Percentiles rank a stretch among this genome's conserved stretches.
These are phyloP conservation scores for Antheraea assamensis DNA, from an alignment of 2,888 invertebrate genomes.

Conservation along the genomic window DNA sequence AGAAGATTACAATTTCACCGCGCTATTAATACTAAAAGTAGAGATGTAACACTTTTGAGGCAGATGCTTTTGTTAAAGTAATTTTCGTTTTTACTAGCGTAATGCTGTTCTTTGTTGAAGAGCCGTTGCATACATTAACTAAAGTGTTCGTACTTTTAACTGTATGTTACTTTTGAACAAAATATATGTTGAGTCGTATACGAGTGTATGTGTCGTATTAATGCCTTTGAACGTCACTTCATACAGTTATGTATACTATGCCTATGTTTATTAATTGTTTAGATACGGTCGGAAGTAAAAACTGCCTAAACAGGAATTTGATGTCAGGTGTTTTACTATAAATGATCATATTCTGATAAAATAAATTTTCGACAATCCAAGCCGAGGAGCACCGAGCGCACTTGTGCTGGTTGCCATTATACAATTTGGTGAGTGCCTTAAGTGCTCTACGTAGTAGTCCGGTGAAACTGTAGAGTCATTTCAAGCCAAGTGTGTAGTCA, in stretches of 20 bases:
- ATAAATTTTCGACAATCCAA: too few relatives aligned
- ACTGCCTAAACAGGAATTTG: background rate
- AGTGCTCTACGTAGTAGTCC: too few relatives aligned
- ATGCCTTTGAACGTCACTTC: background rate
- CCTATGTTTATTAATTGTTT: background rate
- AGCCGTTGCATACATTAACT: background rate
- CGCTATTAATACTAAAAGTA: background rate
- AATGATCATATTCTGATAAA: too few relatives aligned
- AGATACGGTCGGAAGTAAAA: background rate
- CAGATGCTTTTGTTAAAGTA: background rate
- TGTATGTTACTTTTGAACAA: background rate
- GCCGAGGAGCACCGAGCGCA: too few relatives aligned
- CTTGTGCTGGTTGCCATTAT: too few relatives aligned
- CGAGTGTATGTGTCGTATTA: too few relatives aligned
- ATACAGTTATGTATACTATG: background rate
- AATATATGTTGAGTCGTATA: background rate
- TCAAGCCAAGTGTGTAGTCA: too few relatives aligned
- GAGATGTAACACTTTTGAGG: background rate
- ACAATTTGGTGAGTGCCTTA: too few relatives aligned
- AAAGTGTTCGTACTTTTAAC: background rate
- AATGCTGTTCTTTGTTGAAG: conserved; percentile 3
- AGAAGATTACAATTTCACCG: background rate
- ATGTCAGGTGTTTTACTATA: too few relatives aligned
- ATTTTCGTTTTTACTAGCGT: background rate
- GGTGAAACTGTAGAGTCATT: too few relatives aligned